phyloP scores from a whole-genome alignment of 1,140 invertebrate species.

The Bombus superbus region DNA sequence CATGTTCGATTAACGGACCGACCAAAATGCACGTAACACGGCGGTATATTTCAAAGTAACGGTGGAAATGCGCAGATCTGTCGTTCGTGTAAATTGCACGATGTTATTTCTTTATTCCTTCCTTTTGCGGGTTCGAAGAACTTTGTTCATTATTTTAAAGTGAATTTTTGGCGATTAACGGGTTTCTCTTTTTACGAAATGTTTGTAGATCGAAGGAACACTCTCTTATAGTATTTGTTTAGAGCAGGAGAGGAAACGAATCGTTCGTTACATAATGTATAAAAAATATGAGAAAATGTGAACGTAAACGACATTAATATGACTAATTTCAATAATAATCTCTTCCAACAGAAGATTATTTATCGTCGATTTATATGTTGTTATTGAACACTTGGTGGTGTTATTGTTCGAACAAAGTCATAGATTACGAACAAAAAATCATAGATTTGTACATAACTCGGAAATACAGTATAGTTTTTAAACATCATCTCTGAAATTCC shows the following conservation, averaged over 20 bases:
- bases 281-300: no score
- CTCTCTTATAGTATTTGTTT: background rate
- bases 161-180: background rate
- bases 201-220: background rate
- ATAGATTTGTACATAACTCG: no score
- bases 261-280: background rate
- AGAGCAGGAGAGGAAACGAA: background rate
- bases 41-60: conserved; percentile 20
- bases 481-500: no score
- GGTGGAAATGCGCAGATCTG: background rate
- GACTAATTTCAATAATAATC: no score
- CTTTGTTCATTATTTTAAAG: background rate
- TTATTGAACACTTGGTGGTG: no score
- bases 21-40: background rate
- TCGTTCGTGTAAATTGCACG: background rate
- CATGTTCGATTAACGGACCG: conserved; percentile 43
- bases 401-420: no score
- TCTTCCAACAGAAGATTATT: no score
- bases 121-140: no score
- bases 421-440: no score
- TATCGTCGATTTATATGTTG: no score
- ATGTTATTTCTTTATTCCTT: background rate
- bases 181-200: background rate
- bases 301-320: no score
- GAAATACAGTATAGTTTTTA: no score